Conservation (phyloP, 2,113 vertebrate species). For the Myrmecobius fasciatus region DNA sequence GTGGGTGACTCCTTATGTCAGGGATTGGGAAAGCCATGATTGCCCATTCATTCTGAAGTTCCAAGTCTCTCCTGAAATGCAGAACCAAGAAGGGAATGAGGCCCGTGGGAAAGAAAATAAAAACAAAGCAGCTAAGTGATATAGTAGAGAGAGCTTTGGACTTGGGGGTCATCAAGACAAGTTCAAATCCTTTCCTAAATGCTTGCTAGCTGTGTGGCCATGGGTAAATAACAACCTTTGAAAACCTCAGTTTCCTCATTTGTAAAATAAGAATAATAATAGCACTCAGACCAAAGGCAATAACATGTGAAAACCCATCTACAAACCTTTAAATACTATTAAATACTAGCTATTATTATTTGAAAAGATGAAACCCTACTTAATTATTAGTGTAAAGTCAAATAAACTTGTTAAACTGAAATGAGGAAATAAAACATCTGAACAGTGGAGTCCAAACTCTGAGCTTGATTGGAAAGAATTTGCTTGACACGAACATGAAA, state of each 20-base stretch:
- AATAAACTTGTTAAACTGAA: background rate
- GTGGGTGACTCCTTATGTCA: background rate
- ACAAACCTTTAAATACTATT: background rate
- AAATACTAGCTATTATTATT: background rate
- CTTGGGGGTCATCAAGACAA: background rate
- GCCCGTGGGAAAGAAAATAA: background rate
- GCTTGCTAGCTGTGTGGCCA: background rate
- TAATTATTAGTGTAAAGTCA: background rate
- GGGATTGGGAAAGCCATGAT: background rate
- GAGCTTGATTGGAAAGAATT: background rate
- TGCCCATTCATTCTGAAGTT: background rate
- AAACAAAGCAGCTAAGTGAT: background rate
- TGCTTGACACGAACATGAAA: background rate
- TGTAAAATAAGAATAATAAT: background rate
- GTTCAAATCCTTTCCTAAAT: background rate
- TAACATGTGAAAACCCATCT: background rate
- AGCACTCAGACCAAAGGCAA: background rate
- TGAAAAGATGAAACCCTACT: background rate
- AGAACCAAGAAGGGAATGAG: background rate
- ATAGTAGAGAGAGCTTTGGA: background rate
- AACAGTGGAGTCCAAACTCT: background rate
- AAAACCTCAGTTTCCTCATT: background rate
- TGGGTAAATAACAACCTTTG: background rate
- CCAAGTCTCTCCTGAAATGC: background rate
- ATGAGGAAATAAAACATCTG: background rate